A percentile compares a stretch with the other conserved stretches of the same genome.
phyloP scores from a whole-genome alignment of 2,888 invertebrate species.

The Altica lythri region DNA sequence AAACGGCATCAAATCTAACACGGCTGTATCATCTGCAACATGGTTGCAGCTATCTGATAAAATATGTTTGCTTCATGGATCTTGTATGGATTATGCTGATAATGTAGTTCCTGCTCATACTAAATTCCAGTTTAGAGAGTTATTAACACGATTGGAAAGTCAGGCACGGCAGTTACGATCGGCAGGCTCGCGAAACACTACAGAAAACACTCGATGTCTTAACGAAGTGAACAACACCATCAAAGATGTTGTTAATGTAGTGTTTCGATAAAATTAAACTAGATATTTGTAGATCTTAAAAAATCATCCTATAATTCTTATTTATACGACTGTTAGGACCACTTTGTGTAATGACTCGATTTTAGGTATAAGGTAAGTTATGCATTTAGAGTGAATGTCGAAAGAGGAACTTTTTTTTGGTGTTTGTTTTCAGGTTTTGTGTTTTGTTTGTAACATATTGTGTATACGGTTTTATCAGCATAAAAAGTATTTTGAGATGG shows the following conservation, averaged over 20 bases:
- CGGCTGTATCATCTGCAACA: constrained; percentile 66
- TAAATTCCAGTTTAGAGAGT: constrained; percentile 83
- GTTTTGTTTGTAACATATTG: constrained; percentile 17
- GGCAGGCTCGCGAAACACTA: constrained; percentile 71
- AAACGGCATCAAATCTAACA: constrained; percentile 63
- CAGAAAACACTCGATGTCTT: constrained; percentile 70
- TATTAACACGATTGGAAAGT: constrained; percentile 71
- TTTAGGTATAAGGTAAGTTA: constrained; percentile 47
- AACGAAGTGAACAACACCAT: constrained; percentile 75
- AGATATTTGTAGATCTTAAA: constrained; percentile 10
- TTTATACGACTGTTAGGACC: constrained; percentile 49
- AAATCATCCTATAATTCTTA: constrained; percentile 36
- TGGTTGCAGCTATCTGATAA: constrained; percentile 82
- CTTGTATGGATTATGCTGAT: constrained; percentile 84
- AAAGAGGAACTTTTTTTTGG: constrained; percentile 35
- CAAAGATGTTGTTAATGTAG: constrained; percentile 75
- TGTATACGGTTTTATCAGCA: not conserved
- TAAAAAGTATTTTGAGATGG: no score
- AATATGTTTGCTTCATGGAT: constrained; percentile 78
- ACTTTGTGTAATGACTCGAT: constrained; percentile 43
- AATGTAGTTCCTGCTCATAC: constrained; percentile 80
- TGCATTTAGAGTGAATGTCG: constrained; percentile 45
- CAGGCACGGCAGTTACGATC: constrained; percentile 71
- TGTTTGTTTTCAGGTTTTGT: constrained; percentile 19
- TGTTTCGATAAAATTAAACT: constrained; percentile 55